Evolutionary conservation across 2,113 vertebrate genomes (phyloP).

Genomic region (Oenanthe melanoleuca): DNA sequence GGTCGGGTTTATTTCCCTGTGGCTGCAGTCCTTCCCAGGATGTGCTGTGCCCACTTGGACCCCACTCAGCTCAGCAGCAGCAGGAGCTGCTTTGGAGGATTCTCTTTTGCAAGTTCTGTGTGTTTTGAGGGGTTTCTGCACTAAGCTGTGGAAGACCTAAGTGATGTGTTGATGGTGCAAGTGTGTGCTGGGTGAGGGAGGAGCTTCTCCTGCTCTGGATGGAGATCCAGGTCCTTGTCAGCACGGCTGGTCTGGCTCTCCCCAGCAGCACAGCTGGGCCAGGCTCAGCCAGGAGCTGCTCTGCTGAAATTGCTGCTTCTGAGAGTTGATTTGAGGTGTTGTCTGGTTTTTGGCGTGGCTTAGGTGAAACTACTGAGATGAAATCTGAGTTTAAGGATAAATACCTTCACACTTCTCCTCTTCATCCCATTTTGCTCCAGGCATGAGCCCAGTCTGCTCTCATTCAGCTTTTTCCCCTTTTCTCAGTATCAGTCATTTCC

Average conservation of each 20-base stretch:
- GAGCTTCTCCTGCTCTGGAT: not conserved
- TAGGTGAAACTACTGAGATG: not conserved
- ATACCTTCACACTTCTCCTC: not conserved
- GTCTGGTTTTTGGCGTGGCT: not conserved
- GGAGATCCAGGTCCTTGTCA: not conserved
- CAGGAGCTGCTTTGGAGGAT: not conserved
- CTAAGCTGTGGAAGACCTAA: not conserved
- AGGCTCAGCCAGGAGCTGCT: not conserved
- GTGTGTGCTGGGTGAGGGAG: not conserved
- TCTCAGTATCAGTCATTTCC: not conserved
- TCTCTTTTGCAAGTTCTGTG: not conserved
- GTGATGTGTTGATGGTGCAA: not conserved
- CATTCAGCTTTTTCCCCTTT: not conserved
- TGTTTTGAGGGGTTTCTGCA: not conserved
- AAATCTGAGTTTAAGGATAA: not conserved
- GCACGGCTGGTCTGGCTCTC: not conserved
- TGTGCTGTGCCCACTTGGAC: accelerated
- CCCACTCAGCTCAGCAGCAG: accelerated
- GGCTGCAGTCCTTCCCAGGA: accelerated
- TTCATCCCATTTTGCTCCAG: not conserved
- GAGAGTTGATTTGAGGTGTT: not conserved
- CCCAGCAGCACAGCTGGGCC: not conserved
- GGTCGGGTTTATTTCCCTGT: accelerated
- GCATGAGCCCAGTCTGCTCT: not conserved
- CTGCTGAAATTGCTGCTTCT: not conserved